Conservation (phyloP, 2,797 vertebrate genomes). For the Craterocephalus amniculus region DNA sequence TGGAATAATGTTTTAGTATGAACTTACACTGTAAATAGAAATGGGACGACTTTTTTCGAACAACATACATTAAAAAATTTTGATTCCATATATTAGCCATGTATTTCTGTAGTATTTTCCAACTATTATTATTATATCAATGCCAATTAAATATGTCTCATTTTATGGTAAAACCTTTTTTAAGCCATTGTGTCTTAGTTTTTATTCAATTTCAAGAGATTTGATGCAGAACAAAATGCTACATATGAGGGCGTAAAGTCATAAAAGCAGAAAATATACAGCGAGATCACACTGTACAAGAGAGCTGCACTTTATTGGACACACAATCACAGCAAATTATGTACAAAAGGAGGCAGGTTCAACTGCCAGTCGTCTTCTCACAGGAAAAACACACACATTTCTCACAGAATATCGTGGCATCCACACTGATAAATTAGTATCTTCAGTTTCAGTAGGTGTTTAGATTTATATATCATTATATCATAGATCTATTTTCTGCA, state of each 20-base stretch:
- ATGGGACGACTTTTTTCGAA: slow-evolving; percentile 49
- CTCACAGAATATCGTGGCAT: slow-evolving; percentile 95
- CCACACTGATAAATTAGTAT: slow-evolving; percentile 86
- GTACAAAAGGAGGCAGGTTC: slow-evolving; percentile 89
- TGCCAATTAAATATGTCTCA: not conserved
- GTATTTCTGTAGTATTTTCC: not conserved
- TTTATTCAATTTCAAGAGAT: slow-evolving; percentile 1
- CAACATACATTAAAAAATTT: slow-evolving; percentile 8
- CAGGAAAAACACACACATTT: slow-evolving; percentile 85
- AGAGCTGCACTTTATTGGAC: slow-evolving; percentile 89
- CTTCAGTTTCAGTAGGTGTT: slow-evolving; percentile 81
- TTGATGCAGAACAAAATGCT: not conserved
- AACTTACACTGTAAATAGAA: slow-evolving; percentile 69
- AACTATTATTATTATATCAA: not conserved
- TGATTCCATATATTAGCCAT: slow-evolving; percentile 14
- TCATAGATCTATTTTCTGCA: slow-evolving; percentile 80
- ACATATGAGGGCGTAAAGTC: not conserved
- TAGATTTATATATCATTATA: slow-evolving; percentile 80
- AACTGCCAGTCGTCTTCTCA: slow-evolving; percentile 86
- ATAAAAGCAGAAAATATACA: slow-evolving; percentile 11
- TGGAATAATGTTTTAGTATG: slow-evolving; percentile 30
- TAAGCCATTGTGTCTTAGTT: not conserved
- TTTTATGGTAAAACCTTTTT: slow-evolving; percentile 43
- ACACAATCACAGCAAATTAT: slow-evolving; percentile 89
- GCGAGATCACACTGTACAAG: slow-evolving; percentile 74